A percentile compares a stretch with the other conserved stretches of the same genome.
phyloP scores from a whole-genome alignment of 2,888 invertebrate genomes.

The Lasioglossum morio region DNA sequence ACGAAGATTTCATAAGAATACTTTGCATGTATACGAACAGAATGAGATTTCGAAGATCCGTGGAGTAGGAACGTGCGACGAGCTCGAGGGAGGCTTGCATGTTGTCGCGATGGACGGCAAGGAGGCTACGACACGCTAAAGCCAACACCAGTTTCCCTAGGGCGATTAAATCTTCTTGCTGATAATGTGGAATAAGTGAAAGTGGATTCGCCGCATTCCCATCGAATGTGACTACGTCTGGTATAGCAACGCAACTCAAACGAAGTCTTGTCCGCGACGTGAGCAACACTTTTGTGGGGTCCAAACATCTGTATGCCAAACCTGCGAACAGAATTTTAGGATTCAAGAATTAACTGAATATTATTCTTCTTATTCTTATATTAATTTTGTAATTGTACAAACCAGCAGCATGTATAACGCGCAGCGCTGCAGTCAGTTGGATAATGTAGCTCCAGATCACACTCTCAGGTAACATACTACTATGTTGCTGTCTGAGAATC shows the following conservation, averaged over 20 bases:
- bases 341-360: neutral
- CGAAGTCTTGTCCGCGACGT: slow-evolving; percentile 91
- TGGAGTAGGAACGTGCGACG: slow-evolving; percentile 95
- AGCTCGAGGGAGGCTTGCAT: slow-evolving; percentile 95
- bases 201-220: slow-evolving; percentile 89
- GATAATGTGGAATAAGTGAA: slow-evolving; percentile 89
- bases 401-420: slow-evolving; percentile 93
- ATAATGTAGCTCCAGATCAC: slow-evolving; percentile 98
- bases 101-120: slow-evolving; percentile 95
- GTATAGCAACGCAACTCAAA: slow-evolving; percentile 92
- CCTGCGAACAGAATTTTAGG: slow-evolving; percentile 80
- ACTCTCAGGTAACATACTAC: slow-evolving; percentile 93
- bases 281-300: slow-evolving; percentile 96
- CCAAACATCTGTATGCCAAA: slow-evolving; percentile 93
- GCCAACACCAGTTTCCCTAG: slow-evolving; percentile 96
- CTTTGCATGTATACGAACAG: slow-evolving; percentile 86
- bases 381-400: slow-evolving; percentile 22
- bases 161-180: slow-evolving; percentile 95
- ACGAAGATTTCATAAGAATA: neutral
- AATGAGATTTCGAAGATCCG: slow-evolving; percentile 97
- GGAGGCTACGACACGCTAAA: slow-evolving; percentile 96
- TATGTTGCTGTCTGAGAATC: slow-evolving; percentile 90
- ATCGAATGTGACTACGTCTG: slow-evolving; percentile 92
- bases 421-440: slow-evolving; percentile 96
- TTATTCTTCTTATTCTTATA: neutral